phyloP scores from a whole-genome alignment of 2,797 vertebrate genomes.

The Pseudochaenichthys georgianus region DNA sequence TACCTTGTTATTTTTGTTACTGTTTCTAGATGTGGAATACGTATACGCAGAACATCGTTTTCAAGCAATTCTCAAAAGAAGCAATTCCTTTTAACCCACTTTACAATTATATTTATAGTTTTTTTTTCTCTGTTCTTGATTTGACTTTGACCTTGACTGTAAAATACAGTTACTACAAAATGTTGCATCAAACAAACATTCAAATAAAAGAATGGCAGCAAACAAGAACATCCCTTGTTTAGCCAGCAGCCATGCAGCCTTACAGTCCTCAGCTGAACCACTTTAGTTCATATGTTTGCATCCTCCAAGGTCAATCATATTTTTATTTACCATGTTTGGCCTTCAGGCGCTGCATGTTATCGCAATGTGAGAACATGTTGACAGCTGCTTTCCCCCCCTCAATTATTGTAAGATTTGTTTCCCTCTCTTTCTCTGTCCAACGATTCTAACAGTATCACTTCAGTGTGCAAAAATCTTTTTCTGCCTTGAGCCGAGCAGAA shows the following conservation, averaged over 20 bases:
- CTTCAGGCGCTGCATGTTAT: conserved; percentile 44
- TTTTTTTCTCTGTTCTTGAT: background rate
- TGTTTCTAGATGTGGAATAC: background rate
- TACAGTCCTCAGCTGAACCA: background rate
- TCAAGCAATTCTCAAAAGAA: background rate
- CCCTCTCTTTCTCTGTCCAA: conserved; percentile 10
- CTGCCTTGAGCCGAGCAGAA: conserved; percentile 34
- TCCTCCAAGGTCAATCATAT: conserved; percentile 44
- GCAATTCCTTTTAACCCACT: background rate
- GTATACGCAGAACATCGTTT: background rate
- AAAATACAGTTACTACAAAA: conserved; percentile 18
- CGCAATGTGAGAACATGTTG: conserved; percentile 30
- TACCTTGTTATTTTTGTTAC: background rate
- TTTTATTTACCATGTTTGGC: conserved; percentile 39
- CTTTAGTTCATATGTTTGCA: conserved; percentile 5
- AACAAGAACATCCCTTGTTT: background rate
- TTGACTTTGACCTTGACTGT: conserved; percentile 41
- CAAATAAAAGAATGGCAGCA: conserved; percentile 11
- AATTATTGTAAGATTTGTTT: conserved; percentile 46
- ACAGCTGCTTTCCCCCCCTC: conserved; percentile 24
- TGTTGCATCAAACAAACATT: background rate
- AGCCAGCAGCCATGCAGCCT: background rate
- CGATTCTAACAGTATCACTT: conserved; percentile 42
- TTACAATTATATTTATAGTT: background rate
- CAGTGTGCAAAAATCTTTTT: conserved; percentile 28